Percentiles rank a stretch among this genome's conserved stretches.
Evolutionary conservation across 2,113 vertebrate species (phyloP).

Genomic region (Raphicerus campestris): DNA sequence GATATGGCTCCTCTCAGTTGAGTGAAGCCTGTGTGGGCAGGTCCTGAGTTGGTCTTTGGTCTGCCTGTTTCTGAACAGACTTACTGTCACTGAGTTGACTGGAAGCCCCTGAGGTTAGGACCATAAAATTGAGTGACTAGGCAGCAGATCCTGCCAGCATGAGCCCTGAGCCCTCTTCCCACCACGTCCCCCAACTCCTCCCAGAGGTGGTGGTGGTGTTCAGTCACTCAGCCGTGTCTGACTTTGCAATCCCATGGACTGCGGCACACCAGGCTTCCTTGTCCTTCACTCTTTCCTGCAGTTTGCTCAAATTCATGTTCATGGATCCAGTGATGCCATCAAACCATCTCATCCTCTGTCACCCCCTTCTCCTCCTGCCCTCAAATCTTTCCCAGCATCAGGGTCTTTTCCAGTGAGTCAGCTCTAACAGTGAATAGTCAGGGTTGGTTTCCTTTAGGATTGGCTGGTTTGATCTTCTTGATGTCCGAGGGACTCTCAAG

Average conservation of each 20-base stretch:
- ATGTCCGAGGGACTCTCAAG: background rate
- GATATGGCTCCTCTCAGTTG: background rate
- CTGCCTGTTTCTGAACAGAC: background rate
- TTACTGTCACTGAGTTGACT: background rate
- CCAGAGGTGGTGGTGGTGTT: background rate
- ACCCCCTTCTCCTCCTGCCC: background rate
- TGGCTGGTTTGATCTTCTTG: background rate
- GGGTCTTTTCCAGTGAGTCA: background rate
- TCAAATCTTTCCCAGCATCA: background rate
- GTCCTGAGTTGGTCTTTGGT: background rate
- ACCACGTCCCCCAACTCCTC: accelerated
- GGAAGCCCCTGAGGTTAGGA: background rate
- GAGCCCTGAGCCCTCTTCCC: background rate
- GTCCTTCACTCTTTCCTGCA: background rate
- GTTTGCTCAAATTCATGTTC: background rate
- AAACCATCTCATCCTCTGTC: background rate
- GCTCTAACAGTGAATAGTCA: background rate
- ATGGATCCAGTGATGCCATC: background rate
- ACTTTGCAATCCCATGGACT: background rate
- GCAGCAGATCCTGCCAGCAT: background rate
- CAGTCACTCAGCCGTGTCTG: background rate
- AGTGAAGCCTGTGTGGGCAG: background rate
- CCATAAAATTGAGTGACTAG: accelerated
- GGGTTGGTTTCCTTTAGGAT: background rate
- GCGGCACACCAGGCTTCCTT: background rate